phyloP scores from a whole-genome alignment of 2,797 vertebrate species.

The Dendrocincla tyrannina region DNA sequence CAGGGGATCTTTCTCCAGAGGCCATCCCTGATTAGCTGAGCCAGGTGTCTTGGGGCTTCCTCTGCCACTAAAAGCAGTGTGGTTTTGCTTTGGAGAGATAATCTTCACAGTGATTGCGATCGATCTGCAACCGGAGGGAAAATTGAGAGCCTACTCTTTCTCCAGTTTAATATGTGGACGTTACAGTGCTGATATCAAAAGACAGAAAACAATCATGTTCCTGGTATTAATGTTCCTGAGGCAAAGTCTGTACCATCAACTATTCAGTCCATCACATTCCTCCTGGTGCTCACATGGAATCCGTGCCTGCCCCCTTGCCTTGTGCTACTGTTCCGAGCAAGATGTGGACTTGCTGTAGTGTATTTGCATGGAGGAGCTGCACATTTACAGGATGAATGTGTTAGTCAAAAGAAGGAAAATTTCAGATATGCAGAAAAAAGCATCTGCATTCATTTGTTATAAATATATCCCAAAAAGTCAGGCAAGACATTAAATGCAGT shows the following conservation, averaged over 20 bases:
- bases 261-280: neutral
- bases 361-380: neutral
- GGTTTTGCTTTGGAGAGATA: neutral
- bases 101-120: neutral
- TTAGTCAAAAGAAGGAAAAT: neutral
- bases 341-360: neutral
- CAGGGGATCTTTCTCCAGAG: neutral
- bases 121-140: fast-evolving
- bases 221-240: neutral
- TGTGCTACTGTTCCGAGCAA: neutral
- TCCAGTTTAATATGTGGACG: neutral
- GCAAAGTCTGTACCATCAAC: neutral
- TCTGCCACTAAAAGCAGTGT: neutral
- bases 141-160: neutral
- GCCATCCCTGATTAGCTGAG: neutral
- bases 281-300: neutral
- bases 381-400: neutral
- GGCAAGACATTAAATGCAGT: neutral
- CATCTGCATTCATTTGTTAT: neutral
- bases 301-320: neutral
- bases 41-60: neutral
- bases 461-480: neutral
- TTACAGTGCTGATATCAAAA: neutral
- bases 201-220: neutral
- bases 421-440: neutral